phyloP scores from a whole-genome alignment of 2,797 vertebrate species.

The Notolabrus celidotus region DNA sequence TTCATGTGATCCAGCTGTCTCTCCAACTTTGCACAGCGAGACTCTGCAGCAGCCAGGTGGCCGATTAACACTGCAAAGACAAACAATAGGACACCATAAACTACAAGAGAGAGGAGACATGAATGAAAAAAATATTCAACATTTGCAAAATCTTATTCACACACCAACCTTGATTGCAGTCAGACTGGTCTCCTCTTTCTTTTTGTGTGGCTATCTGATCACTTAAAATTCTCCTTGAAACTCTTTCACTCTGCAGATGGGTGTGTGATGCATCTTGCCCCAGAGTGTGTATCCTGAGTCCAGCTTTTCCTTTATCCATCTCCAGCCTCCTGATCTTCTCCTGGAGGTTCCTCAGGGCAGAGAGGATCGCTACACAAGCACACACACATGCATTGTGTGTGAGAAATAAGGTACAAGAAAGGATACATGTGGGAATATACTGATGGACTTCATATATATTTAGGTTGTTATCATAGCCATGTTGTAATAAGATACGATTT shows the following conservation, averaged over 20 bases:
- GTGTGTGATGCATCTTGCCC: constrained; percentile 78
- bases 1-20: constrained; percentile 94
- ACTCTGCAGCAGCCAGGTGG: constrained; percentile 90
- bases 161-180: constrained; percentile 87
- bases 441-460: constrained; percentile 3
- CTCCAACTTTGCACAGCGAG: constrained; percentile 91
- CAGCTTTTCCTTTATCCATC: constrained; percentile 86
- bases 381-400: neutral
- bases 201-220: constrained; percentile 65
- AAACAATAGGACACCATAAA: constrained; percentile 4
- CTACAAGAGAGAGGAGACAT: neutral
- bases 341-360: constrained; percentile 94
- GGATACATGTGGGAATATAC: neutral
- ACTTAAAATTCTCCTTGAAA: constrained; percentile 19
- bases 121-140: neutral
- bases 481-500: constrained; percentile 18
- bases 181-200: constrained; percentile 71
- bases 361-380: constrained; percentile 88
- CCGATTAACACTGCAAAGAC: constrained; percentile 85
- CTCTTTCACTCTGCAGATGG: constrained; percentile 19
- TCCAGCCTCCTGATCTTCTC: constrained; percentile 93
- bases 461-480: neutral
- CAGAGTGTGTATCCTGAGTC: constrained; percentile 84
- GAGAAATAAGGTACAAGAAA: constrained; percentile 5
- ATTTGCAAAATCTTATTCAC: too few relatives aligned